Conservation (phyloP, 2,888 invertebrate genomes). For the Rotaria macrura region DNA sequence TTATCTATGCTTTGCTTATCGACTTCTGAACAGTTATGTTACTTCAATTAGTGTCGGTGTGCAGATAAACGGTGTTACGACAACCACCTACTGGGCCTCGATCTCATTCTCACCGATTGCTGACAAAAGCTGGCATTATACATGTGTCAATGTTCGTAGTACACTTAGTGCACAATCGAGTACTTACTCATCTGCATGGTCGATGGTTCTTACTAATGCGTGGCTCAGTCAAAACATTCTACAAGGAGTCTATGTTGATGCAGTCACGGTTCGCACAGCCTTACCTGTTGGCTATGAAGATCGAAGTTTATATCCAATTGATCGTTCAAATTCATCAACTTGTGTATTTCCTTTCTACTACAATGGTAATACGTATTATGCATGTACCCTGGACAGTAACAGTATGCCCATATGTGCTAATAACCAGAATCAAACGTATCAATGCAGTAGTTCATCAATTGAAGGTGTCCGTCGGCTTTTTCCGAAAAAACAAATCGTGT, state of each 20-base stretch:
- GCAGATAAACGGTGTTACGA: background rate
- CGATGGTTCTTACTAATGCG: background rate
- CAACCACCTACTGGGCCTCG: background rate
- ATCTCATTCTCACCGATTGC: background rate
- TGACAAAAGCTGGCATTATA: slow-evolving; percentile 28
- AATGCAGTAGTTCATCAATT: background rate
- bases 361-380: slow-evolving; percentile 6
- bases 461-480: background rate
- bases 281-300: slow-evolving; percentile 18
- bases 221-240: background rate
- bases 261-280: slow-evolving; percentile 11
- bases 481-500: background rate
- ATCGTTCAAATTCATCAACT: background rate
- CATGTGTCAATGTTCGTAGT: background rate
- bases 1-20: background rate
- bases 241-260: background rate
- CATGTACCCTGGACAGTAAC: slow-evolving; percentile 5
- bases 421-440: background rate
- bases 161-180: background rate
- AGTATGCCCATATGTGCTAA: background rate
- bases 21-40: background rate
- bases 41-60: background rate
- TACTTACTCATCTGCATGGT: background rate
- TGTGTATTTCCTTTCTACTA: slow-evolving; percentile 26
- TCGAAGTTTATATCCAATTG: background rate